Evolutionary conservation across 2,888 invertebrate species (phyloP), one percentile per base, ranked within the genome.

Genomic region (Cryptosula pallasiana): DNA sequence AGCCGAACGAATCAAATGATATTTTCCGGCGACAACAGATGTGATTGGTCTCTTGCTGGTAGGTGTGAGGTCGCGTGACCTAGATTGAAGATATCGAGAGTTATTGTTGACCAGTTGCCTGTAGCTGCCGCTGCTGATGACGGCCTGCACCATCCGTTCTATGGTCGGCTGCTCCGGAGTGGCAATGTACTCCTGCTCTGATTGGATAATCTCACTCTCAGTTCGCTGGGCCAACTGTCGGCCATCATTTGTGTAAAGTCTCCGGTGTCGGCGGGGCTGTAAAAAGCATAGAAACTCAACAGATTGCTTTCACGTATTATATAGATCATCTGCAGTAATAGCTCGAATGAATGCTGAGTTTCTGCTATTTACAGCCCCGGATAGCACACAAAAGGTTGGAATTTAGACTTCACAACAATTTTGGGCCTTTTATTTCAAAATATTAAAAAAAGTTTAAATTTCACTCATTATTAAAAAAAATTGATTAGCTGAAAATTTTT

Each of bases 211-310:
- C 20, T 45, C 45, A 45, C 9, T 29, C 5, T 27, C 32, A 5
- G 27, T 3, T 63, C 27, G 29, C n/a, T 2, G 63, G 32, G 13
- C 3, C 20, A 63, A 13, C 5, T 3, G 9, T 32, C 32, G 63
- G 9, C 63, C 63, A 32, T 63, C 63, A 32, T 63, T 63, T 63
- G 63, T 63, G 27, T 63, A 63, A 9, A 63, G 20, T 27, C 63
- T 20, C 32, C 63, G 25, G n/a, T 63, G 63, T 2, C 63, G 63
- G 2, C 63, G 63, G n/a, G 20, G 20, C 63, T 63, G 63, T 34
- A 63, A 63, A n/a, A n/a, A n/a, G n/a, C n/a, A n/a, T n/a, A n/a
- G n/a, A n/a, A n/a, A n/a, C n/a, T n/a, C n/a, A n/a, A n/a, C n/a
- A n/a, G n/a, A n/a, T n/a, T n/a, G n/a, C n/a, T n/a, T n/a, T n/a